Base-by-base conservation (phyloP, 1,140 invertebrate species). In the Bombus ignitus region DNA sequence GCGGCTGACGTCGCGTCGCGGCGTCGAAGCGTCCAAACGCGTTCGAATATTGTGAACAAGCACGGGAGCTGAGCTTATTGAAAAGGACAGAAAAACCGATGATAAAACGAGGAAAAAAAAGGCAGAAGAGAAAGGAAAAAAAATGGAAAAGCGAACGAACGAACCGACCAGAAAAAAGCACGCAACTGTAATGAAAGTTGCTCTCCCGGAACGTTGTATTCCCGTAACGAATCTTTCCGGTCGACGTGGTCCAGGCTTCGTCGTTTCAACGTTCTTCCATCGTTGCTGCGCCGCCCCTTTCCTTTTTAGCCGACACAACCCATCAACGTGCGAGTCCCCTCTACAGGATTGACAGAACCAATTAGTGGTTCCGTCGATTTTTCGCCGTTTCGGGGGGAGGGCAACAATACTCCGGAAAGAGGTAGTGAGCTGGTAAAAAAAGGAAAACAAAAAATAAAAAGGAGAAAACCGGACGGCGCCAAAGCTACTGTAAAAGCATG, bases 301-400 rank as follows among this genome's bases (percentile, higher is more conserved):
- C 32, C 75, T 62, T n/a, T 57, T 57, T 32, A 32, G 13, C 6
- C 42, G 13, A 42, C 35, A 10, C 57, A 32, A 57, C 28, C 53
- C 57, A 77, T 77, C 75, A 62, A 39, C 32, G 75, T 39, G 53
- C 9, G 37, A 68, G 39, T 25, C 59, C 39, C 59, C 79, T 68
- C 25, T 73, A 53, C 62, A 83, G 73, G 90, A 90, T 92, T 91
- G 90, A 90, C 91, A 92, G 90, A 92, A 91, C 83, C 90, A 92
- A 92, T 92, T 92, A 92, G 90, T 85, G 84, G 87, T 79, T 87
- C 86, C 80, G 89, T 88, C 88, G 88, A 92, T 92, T 91, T 91
- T 91, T 91, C 77, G 59, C 80, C 53, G 42, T 84, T 71, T 80
- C 84, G 68, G 57, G 42, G 74, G 32, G 37, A 42, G 75, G 81